These are phyloP conservation scores for Ennomos erosarius DNA, from an alignment of 2,888 invertebrate species.

Conservation along the genomic window DNA sequence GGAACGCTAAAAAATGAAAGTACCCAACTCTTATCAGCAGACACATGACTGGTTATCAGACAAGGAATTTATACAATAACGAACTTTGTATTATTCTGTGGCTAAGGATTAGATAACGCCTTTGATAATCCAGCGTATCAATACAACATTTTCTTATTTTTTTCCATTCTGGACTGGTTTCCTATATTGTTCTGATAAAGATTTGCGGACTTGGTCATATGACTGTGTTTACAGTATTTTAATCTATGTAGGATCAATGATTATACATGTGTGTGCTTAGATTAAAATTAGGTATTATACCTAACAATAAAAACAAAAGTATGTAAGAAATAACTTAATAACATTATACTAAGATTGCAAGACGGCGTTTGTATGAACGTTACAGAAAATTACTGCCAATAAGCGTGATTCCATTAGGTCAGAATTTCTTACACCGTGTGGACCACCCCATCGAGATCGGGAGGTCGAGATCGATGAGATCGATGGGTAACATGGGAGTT, in stretches of 20 bases:
- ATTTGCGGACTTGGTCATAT: slow-evolving; percentile 15
- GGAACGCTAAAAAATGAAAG: slow-evolving; percentile 25
- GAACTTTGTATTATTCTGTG: slow-evolving; percentile 12
- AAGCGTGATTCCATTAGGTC: too few relatives aligned
- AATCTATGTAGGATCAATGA: neutral
- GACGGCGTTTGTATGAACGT: too few relatives aligned
- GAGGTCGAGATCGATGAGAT: too few relatives aligned
- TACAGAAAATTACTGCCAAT: too few relatives aligned
- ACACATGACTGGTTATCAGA: slow-evolving; percentile 27
- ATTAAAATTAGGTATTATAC: too few relatives aligned
- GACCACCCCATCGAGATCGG: too few relatives aligned
- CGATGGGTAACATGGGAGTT: too few relatives aligned
- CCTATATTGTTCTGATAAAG: slow-evolving; percentile 19
- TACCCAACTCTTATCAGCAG: slow-evolving; percentile 23
- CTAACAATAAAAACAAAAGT: too few relatives aligned
- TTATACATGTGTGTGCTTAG: too few relatives aligned
- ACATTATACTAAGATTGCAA: too few relatives aligned
- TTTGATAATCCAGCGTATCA: slow-evolving; percentile 19
- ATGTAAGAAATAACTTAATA: too few relatives aligned
- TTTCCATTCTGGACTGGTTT: slow-evolving; percentile 23
- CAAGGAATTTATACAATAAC: slow-evolving; percentile 22
- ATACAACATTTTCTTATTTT: slow-evolving; percentile 15
- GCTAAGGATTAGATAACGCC: slow-evolving; percentile 13
- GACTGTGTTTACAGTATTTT: slow-evolving; percentile 9
- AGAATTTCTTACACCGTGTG: too few relatives aligned